Conservation (phyloP, 2,113 vertebrate species). For the Lichenostomus cassidix region DNA sequence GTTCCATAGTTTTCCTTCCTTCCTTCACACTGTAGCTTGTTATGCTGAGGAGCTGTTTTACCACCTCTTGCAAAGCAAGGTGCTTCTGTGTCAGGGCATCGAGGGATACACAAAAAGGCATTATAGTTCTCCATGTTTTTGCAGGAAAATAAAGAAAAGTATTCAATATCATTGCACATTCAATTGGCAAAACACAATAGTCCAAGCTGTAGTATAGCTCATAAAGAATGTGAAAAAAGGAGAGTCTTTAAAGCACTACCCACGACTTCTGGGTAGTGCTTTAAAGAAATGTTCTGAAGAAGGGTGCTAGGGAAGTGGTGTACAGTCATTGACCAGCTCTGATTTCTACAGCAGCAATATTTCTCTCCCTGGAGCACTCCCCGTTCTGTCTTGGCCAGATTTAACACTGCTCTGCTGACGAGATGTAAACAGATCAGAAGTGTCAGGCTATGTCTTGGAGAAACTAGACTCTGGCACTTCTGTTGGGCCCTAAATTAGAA, state of each 20-base stretch:
- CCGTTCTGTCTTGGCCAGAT: neutral
- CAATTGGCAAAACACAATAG: neutral
- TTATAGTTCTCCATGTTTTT: neutral
- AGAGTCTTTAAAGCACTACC: neutral
- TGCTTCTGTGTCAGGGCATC: neutral
- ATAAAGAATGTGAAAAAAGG: neutral
- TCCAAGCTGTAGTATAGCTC: neutral
- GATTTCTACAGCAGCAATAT: neutral
- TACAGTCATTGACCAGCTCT: neutral
- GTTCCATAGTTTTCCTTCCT: neutral
- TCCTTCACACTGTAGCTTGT: neutral
- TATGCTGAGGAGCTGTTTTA: neutral
- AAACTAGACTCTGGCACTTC: neutral
- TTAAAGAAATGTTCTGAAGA: neutral
- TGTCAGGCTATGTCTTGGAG: constrained; percentile 7
- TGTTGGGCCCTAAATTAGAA: neutral
- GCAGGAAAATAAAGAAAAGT: neutral
- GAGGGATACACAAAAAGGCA: neutral
- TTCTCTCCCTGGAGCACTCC: neutral
- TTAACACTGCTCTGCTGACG: neutral
- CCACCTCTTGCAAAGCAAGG: neutral
- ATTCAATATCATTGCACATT: neutral
- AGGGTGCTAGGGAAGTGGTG: neutral
- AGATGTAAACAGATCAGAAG: constrained; percentile 2
- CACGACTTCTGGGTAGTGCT: neutral